Base-by-base conservation (phyloP, 1,140 invertebrate genomes). In the Pteromalus puparum region DNA sequence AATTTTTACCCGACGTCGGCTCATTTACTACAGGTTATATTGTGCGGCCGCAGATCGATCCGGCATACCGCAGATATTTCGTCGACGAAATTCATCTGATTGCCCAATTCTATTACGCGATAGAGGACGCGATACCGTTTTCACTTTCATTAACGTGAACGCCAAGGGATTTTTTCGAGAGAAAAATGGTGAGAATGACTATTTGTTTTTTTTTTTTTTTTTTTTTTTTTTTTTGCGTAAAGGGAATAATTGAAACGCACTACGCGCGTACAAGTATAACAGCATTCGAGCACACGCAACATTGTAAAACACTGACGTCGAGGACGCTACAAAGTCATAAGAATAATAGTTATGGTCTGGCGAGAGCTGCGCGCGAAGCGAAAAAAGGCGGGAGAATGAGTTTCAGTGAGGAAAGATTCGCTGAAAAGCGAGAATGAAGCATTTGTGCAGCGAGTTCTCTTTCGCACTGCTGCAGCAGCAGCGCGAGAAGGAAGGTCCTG, bases 371-470 rank as follows among this genome's bases (percentile, higher is more conserved):
- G 38, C 38, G 28, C 24, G 73, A 68, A 67, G 74, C 75, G n/a
- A 34, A 65, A 84, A 80, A 53, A 24, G 21, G 10, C 7, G 42
- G 61, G 42, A 83, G 65, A 78, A 77, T 70, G 82, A 77, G 82
- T 83, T 72, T 70, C 3, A 83, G 65, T 5, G 53, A 72, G 76
- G 65, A 78, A 77, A 74, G 85, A 83, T 74, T 82, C 42, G 77
- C 53, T 74, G 81, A 48, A 83, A 74, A 79, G 21, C 38, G 6
- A 68, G 76, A 86, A 81, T 72, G 48, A 46, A 76, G 65, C 70
- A 72, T 81, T 83, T 83, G 78, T 83, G 68, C 38, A 80, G 53
- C 18, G 53, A 61, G 53, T 5, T 61, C 53, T 61, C 53, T 61
- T 61, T 61, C 53, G 53, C 53, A 15, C 21, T 61, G 53, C 21